Base-by-base conservation (phyloP, 1,140 invertebrate genomes). In the Papilio helenus region DNA sequence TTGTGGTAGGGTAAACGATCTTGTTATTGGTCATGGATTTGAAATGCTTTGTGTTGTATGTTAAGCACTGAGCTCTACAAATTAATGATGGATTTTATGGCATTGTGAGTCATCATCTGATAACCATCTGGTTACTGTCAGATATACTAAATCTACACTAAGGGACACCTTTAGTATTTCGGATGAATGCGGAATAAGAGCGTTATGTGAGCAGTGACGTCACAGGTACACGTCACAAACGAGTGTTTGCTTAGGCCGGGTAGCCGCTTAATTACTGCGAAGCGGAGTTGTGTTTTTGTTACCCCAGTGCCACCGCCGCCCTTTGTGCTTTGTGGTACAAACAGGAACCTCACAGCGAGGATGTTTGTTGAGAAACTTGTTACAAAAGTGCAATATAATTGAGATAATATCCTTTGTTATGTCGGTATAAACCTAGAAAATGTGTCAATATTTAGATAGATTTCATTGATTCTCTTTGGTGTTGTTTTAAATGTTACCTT, bases 171-270 rank as follows among this genome's bases (percentile, higher is more conserved):
- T 55, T 20, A 55, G 8, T 55, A 29, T 18, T 34, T 68, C 26
- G 61, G 26, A 5, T 29, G 29, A 20, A 18, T 29, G 26, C 12
- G 12, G 10, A 29, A 68, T 68, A 29, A 68, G 26, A 29, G 12
- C 26, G 8, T n/a, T 68, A 16, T 29, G 61, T 68, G 26, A 68
- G 10, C 7, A 58, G 61, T 29, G 61, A 68, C 61, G 61, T 29
- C 61, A 68, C 61, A 68, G 61, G 61, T 29, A 68, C 20, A 14
- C 61, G 61, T 29, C 23, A 68, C 61, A 68, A 44, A 44, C 42
- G 72, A 26, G 42, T 74, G 72, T 74, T 74, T 74, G 39, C 72
- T 74, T 51, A 74, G 72, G 72, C 72, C 72, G 18, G 42, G 42
- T 23, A 44, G 44, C 61, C 26, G 61, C 61, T 68, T 74, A 74